Conservation (phyloP, 2,888 invertebrate genomes). For the Rhopalosiphum nymphaeae region DNA sequence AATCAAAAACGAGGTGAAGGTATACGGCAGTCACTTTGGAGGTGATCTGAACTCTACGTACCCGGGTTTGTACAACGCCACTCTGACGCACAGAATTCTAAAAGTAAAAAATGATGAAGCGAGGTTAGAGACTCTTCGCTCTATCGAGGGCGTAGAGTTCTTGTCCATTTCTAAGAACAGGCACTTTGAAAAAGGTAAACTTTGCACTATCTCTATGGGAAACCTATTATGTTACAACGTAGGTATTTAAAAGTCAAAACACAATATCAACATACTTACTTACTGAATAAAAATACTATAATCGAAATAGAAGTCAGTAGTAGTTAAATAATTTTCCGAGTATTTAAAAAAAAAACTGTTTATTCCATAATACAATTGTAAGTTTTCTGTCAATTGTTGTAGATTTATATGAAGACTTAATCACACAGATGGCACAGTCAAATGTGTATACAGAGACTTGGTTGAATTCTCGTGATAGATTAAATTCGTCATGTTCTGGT, state of each 20-base stretch:
- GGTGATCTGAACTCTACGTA: constrained; percentile 72
- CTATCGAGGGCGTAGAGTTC: background rate
- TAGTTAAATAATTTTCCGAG: background rate
- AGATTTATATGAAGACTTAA: constrained; percentile 86
- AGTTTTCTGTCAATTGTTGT: constrained; percentile 68
- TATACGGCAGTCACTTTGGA: constrained; percentile 80
- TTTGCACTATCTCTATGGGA: background rate
- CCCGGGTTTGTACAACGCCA: constrained; percentile 76
- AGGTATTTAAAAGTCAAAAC: no score
- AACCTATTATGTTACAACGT: background rate
- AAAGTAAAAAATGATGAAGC: background rate
- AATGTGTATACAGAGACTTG: constrained; percentile 89
- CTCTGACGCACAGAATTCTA: background rate
- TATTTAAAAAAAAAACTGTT: background rate
- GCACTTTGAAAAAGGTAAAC: constrained; percentile 37
- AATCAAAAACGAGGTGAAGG: constrained; percentile 83
- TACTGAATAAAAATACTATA: no score
- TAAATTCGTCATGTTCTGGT: constrained; percentile 82
- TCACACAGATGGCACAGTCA: constrained; percentile 80
- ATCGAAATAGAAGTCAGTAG: background rate
- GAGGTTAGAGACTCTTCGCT: constrained; percentile 68
- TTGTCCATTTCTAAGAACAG: constrained; percentile 69
- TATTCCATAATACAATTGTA: background rate
- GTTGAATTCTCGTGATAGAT: constrained; percentile 83
- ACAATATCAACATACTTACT: no score